Evolutionary conservation across 2,888 invertebrate genomes (phyloP), one percentile per base, ranked within the genome.

Genomic region (Drymonia ruficornis): DNA sequence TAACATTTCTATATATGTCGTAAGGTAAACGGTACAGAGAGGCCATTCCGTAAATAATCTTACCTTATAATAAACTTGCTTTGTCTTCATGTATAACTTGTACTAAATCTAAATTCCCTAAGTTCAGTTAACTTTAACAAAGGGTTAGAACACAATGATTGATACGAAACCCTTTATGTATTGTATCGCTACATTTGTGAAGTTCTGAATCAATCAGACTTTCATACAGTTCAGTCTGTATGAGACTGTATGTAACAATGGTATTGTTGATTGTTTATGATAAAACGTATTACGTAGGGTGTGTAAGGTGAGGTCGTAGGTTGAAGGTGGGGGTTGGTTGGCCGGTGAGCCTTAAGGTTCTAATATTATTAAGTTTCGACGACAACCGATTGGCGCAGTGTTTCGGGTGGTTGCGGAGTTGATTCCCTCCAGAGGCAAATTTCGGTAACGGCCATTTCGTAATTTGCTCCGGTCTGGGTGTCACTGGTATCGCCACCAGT

Each of bases 71-170:
- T 2, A 2, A 23, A 31, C 3, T 11, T 11, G 8, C 9, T 31
- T 11, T 11, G 12, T 9, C 31, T 31, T 31, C 9, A 31, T n/a
- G 13, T 36, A 36, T 36, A 36, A n/a, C 36, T n/a, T 3, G 13
- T 1, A n/a, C 36, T 36, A n/a, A 71, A 69, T 69, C 60, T 67
- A 58, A 56, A 68, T 68, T 65, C 59, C 65, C 40, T 8, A 16
- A 40, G 16, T 16, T 40, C 40, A 40, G 15, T 16, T 16, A 40
- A 40, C 40, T 40, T 9, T 36, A 4, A 36, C 36, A 36, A 36
- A 36, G 36, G n/a, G 16, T 9, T 8, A 38, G 11, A 38, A 38
- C 8, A 38, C 38, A 38, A 15, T 34, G 15, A 38, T 38, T 40
- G 16, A 40, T 16, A 16, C 16, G n/a, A 9, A 40, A 40, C 40